Conservation (phyloP, 2,113 vertebrate species). For the Pachycephala philippinensis region DNA sequence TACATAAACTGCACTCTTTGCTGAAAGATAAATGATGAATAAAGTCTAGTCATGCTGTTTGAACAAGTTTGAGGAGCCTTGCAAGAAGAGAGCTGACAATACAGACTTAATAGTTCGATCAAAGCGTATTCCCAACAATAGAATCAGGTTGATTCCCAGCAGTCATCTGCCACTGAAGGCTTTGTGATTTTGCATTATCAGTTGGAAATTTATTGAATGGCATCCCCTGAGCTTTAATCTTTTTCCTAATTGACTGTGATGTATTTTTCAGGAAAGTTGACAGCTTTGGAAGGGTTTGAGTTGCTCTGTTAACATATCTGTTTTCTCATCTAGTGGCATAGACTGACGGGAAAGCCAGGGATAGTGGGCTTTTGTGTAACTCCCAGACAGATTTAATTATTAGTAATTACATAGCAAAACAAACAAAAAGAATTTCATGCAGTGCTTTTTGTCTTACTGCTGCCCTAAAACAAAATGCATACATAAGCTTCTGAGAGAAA, state of each 20-base stretch:
- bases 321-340: neutral
- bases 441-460: neutral
- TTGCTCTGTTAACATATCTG: neutral
- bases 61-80: neutral
- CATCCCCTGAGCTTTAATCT: neutral
- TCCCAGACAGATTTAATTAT: neutral
- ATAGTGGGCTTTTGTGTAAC: neutral
- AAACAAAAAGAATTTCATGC: neutral
- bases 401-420: neutral
- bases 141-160: neutral
- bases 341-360: neutral
- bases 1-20: neutral
- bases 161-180: neutral
- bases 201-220: neutral
- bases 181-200: neutral
- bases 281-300: neutral
- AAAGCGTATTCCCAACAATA: neutral
- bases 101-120: neutral
- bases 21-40: neutral
- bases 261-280: neutral
- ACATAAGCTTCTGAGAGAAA: neutral
- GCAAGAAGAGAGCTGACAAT: neutral
- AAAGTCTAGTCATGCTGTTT: neutral
- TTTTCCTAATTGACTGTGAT: neutral
- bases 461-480: neutral